Evolutionary conservation across 2,888 invertebrate genomes (phyloP), one percentile per base, ranked within the genome.

Genomic region (Sphaerophoria taeniata): DNA sequence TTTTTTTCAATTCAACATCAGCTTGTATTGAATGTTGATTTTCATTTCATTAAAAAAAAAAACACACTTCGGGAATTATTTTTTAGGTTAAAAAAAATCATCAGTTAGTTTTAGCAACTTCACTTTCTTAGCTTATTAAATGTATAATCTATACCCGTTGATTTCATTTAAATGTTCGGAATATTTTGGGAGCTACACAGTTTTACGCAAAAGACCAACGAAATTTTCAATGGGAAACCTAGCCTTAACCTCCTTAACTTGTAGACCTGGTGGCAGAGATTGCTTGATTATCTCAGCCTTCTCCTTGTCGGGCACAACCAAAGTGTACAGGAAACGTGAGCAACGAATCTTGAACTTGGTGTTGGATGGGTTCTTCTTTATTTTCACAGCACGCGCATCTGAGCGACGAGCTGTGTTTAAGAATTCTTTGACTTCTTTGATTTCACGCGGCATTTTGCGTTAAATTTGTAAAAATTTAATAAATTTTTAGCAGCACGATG

Each of bases 201-300:
- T n/a, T n/a, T n/a, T n/a, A n/a, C n/a, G n/a, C n/a, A n/a, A n/a
- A n/a, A n/a, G n/a, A n/a, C n/a, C n/a, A n/a, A n/a, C n/a, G n/a
- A n/a, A n/a, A n/a, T n/a, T n/a, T n/a, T n/a, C n/a, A n/a, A n/a
- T n/a, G n/a, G n/a, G n/a, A n/a, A n/a, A n/a, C n/a, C n/a, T n/a
- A n/a, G n/a, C n/a, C n/a, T n/a, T 97, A 73, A 97, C 96, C 94
- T 98, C 97, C 92, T 97, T 97, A 70, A 98, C 97, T 93, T 97
- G 97, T 63, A 98, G 94, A 94, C 97, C 97, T 93, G 99, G 99
- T 65, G 99, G 99, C 89, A 99, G 94, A 60, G 99, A 99, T 93
- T 99, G 99, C 91, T 99, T 99, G 74, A 99, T 94, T 93, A 99
- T 99, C 91, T 99, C 99, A 14, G 99, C 99, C 95, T 99, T 99